These are phyloP conservation scores for Caenorhabditis remanei DNA, from an alignment of 1,140 invertebrate species.

Conservation along the genomic window DNA sequence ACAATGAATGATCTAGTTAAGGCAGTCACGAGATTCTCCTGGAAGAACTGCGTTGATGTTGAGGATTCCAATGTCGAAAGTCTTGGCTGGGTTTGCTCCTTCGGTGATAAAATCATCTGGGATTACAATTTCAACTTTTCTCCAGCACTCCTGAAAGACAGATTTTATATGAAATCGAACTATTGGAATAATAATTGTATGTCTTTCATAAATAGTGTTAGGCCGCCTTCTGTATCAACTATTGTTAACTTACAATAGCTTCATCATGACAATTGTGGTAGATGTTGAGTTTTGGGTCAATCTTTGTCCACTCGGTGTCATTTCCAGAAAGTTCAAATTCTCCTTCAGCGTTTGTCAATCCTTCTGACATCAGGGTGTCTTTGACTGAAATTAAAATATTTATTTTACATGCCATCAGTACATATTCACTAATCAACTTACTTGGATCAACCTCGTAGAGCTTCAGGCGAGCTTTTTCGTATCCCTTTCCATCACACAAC, in stretches of 20 bases:
- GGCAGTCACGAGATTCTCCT: slow-evolving; percentile 65
- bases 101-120: slow-evolving; percentile 65
- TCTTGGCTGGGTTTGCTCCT: slow-evolving; percentile 55
- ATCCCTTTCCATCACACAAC: slow-evolving; percentile 68
- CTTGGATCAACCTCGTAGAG: slow-evolving; percentile 66
- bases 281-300: slow-evolving; percentile 68
- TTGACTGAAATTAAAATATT: slow-evolving; percentile 34
- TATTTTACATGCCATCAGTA: no score
- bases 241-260: slow-evolving; percentile 59
- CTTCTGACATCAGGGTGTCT: slow-evolving; percentile 66
- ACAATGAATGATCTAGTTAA: slow-evolving; percentile 52
- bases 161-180: not conserved
- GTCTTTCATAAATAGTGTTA: no score
- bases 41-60: slow-evolving; percentile 65
- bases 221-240: no score
- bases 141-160: slow-evolving; percentile 66
- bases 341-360: slow-evolving; percentile 60
- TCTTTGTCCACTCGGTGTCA: slow-evolving; percentile 66
- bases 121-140: slow-evolving; percentile 65
- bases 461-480: slow-evolving; percentile 66
- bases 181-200: no score
- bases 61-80: slow-evolving; percentile 67
- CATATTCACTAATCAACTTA: not conserved
- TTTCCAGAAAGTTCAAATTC: slow-evolving; percentile 64
- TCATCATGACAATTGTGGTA: slow-evolving; percentile 69